These are phyloP conservation scores for Exephanes ischioxanthus DNA, from an alignment of 2,888 invertebrate species.

Conservation along the genomic window DNA sequence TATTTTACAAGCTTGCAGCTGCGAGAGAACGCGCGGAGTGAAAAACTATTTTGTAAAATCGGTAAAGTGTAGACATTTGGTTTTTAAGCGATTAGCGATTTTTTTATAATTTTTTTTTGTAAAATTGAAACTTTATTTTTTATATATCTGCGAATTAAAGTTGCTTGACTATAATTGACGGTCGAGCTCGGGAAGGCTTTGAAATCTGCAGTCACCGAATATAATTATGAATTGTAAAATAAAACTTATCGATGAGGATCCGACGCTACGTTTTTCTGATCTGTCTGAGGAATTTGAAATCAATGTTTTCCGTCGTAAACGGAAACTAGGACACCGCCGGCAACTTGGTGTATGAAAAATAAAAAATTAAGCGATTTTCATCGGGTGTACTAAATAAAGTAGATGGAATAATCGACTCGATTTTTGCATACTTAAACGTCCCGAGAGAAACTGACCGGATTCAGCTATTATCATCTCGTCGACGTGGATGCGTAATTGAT, in stretches of 20 bases:
- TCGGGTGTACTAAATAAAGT: neutral
- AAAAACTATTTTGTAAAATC: neutral
- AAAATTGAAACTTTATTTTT: neutral
- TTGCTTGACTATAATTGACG: too few relatives aligned
- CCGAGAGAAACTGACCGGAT: neutral
- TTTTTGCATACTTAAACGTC: slow-evolving; percentile 3
- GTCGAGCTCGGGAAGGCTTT: too few relatives aligned
- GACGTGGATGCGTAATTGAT: neutral
- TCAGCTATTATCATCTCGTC: neutral
- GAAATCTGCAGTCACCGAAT: too few relatives aligned
- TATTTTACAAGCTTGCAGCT: neutral
- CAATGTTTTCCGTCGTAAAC: neutral
- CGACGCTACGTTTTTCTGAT: neutral
- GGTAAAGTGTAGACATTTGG: neutral
- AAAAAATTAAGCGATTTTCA: neutral
- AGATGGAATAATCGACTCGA: neutral
- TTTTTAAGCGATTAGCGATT: neutral
- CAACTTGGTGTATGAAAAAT: neutral
- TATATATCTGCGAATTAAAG: neutral
- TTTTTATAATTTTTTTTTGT: neutral
- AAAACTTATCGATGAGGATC: too few relatives aligned
- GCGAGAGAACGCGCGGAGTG: neutral
- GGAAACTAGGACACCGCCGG: neutral
- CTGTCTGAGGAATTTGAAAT: neutral
- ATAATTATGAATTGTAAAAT: too few relatives aligned